A percentile compares a stretch with the other conserved stretches of the same genome.
Evolutionary conservation across 2,888 invertebrate genomes (phyloP).

Genomic region (Embidobia sp.): DNA sequence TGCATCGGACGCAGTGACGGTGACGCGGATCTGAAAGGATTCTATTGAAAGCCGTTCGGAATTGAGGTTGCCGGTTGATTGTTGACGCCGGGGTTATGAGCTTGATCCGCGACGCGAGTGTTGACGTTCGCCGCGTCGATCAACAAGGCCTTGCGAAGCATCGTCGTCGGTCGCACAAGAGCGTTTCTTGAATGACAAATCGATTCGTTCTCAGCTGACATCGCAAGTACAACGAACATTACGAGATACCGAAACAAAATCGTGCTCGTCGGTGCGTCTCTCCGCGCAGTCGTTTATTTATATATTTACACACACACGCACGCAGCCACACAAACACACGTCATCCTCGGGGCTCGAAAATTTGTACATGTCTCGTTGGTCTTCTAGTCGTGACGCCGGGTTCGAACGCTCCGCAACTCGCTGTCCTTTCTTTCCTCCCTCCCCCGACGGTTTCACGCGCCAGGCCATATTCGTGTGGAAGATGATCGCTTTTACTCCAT

Average conservation of each 20-base stretch:
- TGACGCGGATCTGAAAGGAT: slow-evolving; percentile 22
- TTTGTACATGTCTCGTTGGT: slow-evolving; percentile 54
- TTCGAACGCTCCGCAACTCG: no score
- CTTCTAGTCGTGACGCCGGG: neutral
- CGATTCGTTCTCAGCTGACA: slow-evolving; percentile 51
- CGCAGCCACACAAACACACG: slow-evolving; percentile 32
- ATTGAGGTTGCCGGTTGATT: slow-evolving; percentile 32
- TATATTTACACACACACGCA: slow-evolving; percentile 56
- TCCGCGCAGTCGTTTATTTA: slow-evolving; percentile 50
- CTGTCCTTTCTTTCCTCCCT: slow-evolving; percentile 1
- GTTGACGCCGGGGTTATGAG: slow-evolving; percentile 24
- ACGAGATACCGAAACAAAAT: slow-evolving; percentile 49
- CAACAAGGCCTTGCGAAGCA: slow-evolving; percentile 22
- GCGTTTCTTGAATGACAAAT: slow-evolving; percentile 45
- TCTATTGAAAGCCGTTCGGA: slow-evolving; percentile 46
- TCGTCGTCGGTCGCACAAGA: slow-evolving; percentile 20
- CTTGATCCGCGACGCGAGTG: slow-evolving; percentile 12
- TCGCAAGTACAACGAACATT: slow-evolving; percentile 62
- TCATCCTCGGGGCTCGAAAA: slow-evolving; percentile 44
- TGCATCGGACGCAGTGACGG: slow-evolving; percentile 3
- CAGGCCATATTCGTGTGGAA: slow-evolving; percentile 37
- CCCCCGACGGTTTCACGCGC: neutral
- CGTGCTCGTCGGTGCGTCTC: neutral
- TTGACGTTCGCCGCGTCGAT: neutral
- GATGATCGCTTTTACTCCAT: slow-evolving; percentile 52